Base-by-base conservation (phyloP, 2,113 vertebrate species). In the Axis porcinus region DNA sequence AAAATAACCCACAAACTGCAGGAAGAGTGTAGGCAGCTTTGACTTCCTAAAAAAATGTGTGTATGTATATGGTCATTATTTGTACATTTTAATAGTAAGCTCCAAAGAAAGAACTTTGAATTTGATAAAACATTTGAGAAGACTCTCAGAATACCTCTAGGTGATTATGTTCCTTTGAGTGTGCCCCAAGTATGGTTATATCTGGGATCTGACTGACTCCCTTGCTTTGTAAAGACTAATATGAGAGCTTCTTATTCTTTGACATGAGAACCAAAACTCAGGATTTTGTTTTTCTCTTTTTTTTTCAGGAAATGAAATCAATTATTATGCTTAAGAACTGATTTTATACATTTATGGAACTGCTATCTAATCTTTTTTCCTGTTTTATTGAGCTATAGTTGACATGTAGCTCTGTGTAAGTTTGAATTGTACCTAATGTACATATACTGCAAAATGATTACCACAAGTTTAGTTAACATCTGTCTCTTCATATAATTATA, bases 281-380 rank as follows among this genome's bases (percentile, higher is more conserved):
- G 27, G 4, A 58, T 93, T 52, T 89, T n/a, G 16, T 57, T 81
- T 62, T 30, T 16, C 78, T 12, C 43, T 47, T 33, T 58, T 36
- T 4, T n/a, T 43, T 40, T 30, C 9, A 94, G 95, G 96, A 98
- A 99, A 98, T 97, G 27, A 97, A 99, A 97, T 97, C 54, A n/a
- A 98, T 98, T 98, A 97, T 99, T 98, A 98, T 98, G 98, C 96
- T 92, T 98, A 98, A 98, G 97, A 98, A 92, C 95, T 86, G 97
- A 97, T 98, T 98, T 98, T 98, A 60, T 97, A 92, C 74, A 94
- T 94, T 98, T 98, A 64, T 97, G 94, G 97, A 98, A 98, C 96
- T 95, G 88, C 95, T 98, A 98, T 98, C 96, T 98, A 97, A 97
- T 98, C 94, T 98, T 98, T 58, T 28, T 27, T 9, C 52, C n/a